phyloP scores from a whole-genome alignment of 2,797 vertebrate species.

The Graptemys geographica region DNA sequence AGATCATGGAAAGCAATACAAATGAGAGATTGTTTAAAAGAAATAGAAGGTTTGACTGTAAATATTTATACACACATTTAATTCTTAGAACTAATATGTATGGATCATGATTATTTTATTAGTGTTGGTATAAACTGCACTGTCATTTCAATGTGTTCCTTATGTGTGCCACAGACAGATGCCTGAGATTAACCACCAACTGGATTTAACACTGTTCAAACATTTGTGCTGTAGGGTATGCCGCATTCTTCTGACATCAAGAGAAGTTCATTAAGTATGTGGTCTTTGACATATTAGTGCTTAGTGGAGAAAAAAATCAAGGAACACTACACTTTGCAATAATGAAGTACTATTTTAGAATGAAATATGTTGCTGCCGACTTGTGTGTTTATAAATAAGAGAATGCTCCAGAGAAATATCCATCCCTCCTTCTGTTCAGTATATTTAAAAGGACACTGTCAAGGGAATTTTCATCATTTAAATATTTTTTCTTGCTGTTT shows the following conservation, averaged over 20 bases:
- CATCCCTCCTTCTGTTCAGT: constrained; percentile 32
- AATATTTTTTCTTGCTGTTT: not conserved
- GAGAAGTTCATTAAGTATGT: constrained; percentile 44
- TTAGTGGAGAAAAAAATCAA: constrained; percentile 42
- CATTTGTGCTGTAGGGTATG: constrained; percentile 54
- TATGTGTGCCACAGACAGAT: constrained; percentile 43
- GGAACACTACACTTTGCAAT: constrained; percentile 51
- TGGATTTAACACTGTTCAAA: constrained; percentile 42
- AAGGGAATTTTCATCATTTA: not conserved
- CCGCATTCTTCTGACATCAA: constrained; percentile 46
- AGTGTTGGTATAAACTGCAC: constrained; percentile 22
- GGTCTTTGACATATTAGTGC: constrained; percentile 32
- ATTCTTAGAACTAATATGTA: constrained; percentile 15
- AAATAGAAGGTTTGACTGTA: constrained; percentile 32
- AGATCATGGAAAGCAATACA: constrained; percentile 54
- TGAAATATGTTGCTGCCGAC: constrained; percentile 35
- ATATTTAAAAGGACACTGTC: constrained; percentile 29
- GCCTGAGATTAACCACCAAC: not conserved
- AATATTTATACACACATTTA: constrained; percentile 41
- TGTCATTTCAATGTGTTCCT: constrained; percentile 33
- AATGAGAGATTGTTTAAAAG: constrained; percentile 15
- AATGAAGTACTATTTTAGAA: constrained; percentile 56
- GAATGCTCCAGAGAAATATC: constrained; percentile 30
- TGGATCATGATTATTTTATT: constrained; percentile 53
- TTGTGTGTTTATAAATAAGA: constrained; percentile 64